Base-by-base conservation (phyloP, 2,113 vertebrate genomes). In the Cheilinus undulatus region DNA sequence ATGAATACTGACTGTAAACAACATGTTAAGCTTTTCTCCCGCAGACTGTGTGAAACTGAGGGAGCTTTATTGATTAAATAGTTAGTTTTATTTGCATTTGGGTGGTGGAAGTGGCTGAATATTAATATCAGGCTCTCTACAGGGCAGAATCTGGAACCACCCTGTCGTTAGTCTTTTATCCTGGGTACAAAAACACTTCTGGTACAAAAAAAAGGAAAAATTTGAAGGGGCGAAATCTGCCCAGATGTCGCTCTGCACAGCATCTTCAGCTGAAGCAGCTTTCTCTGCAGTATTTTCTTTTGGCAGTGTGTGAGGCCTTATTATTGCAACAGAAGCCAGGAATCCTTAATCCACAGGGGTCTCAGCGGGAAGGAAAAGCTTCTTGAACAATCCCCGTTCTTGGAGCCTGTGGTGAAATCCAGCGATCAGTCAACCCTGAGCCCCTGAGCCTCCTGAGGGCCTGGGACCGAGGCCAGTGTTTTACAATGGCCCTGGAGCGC, bases 341-440 rank as follows among this genome's bases (percentile, higher is more conserved):
- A 85, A 84, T 83, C 83, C 86, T 81, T 91, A 88, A 91, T 88
- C 86, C 88, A 81, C 76, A 74, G 78, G 87, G 82, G 80, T 89
- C 83, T 89, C 86, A 77, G 82, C 60, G 89, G 89, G 76, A 83
- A 89, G 75, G 82, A 80, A 83, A 87, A 83, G 88, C 83, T 79
- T 76, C 83, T 79, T 67, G 68, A 83, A 87, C 86, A 86, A 86
- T 87, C 80, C 88, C 71, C 43, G 36, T 75, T 86, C 84, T 66
- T 80, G 86, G 80, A 86, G 76, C 83, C 85, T 67, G 85, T 80
- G 83, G 78, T 85, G 78, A 87, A 88, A 88, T 90, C 86, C 83
- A 80, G 80, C 70, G 86, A 87, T 90, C 86, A 90, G 88, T 88
- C 88, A 84, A 83, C 86, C 86, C 73, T 84, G 85, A 90, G 86